These are phyloP conservation scores for Zaprionus obscuricornis DNA, from an alignment of 2,888 invertebrate species.

Conservation along the genomic window DNA sequence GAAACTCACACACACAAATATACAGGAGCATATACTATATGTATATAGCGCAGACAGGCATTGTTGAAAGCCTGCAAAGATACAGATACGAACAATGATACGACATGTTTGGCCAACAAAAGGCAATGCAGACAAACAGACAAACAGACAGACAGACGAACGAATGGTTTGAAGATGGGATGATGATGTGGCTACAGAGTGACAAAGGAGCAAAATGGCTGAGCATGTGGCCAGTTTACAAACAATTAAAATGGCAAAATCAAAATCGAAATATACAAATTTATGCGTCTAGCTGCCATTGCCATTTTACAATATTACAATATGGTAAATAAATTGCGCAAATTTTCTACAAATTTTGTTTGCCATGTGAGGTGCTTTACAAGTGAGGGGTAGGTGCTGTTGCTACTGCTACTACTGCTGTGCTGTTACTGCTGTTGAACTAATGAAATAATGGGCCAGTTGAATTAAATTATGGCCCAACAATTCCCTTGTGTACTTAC, in stretches of 20 bases:
- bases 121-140: constrained; percentile 41
- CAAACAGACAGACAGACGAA: constrained; percentile 4
- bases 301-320: constrained; percentile 43
- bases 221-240: constrained; percentile 54
- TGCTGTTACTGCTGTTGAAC: no score
- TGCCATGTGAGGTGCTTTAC: background rate
- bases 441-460: constrained; percentile 73
- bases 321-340: constrained; percentile 59
- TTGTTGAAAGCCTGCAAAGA: constrained; percentile 50
- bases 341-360: no score
- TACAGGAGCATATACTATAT: constrained; percentile 18
- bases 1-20: constrained; percentile 15
- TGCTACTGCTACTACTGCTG: no score
- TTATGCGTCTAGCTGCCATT: constrained; percentile 74
- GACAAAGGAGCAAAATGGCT: constrained; percentile 44
- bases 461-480: constrained; percentile 70
- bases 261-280: constrained; percentile 74
- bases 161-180: no score
- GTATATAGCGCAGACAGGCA: constrained; percentile 13
- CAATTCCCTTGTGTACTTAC: constrained; percentile 58
- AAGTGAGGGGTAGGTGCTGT: background rate
- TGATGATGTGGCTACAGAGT: constrained; percentile 1
- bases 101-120: constrained; percentile 62
- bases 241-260: constrained; percentile 77
- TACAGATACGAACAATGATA: constrained; percentile 67